Evolutionary conservation across 2,888 invertebrate genomes (phyloP).

Genomic region (Gastracanthus pulcherrimus): DNA sequence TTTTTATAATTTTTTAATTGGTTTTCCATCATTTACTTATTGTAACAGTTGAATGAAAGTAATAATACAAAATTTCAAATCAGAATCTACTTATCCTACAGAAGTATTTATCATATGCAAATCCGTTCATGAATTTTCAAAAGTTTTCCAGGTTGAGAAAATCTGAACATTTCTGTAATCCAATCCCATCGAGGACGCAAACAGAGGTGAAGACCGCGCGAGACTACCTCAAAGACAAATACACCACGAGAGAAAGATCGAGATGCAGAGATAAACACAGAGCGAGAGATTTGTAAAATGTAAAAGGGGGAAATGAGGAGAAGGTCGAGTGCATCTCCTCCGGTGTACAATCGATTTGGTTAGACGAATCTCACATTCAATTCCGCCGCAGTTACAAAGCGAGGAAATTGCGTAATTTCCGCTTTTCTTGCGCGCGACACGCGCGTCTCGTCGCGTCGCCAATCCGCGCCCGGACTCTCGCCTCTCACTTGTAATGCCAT

Average conservation of each 20-base stretch:
- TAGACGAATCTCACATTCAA: slow-evolving; percentile 62
- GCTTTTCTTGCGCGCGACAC: slow-evolving; percentile 45
- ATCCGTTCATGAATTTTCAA: no score
- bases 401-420: slow-evolving; percentile 74
- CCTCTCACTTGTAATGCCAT: neutral
- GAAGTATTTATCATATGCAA: no score
- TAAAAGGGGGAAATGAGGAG: slow-evolving; percentile 44
- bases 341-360: slow-evolving; percentile 67
- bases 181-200: neutral
- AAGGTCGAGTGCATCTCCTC: slow-evolving; percentile 44
- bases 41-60: no score
- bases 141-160: no score
- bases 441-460: no score
- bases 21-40: no score
- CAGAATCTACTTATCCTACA: no score
- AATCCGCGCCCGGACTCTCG: no score
- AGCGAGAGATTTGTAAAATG: slow-evolving; percentile 35
- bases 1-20: no score
- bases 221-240: neutral
- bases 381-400: slow-evolving; percentile 61
- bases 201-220: no score
- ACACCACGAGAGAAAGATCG: neutral
- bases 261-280: neutral
- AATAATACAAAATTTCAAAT: no score
- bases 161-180: neutral